Percentiles rank a stretch among this genome's conserved stretches.
These are phyloP conservation scores for Globodera rostochiensis DNA, from an alignment of 1,140 invertebrate genomes.

Conservation along the genomic window DNA sequence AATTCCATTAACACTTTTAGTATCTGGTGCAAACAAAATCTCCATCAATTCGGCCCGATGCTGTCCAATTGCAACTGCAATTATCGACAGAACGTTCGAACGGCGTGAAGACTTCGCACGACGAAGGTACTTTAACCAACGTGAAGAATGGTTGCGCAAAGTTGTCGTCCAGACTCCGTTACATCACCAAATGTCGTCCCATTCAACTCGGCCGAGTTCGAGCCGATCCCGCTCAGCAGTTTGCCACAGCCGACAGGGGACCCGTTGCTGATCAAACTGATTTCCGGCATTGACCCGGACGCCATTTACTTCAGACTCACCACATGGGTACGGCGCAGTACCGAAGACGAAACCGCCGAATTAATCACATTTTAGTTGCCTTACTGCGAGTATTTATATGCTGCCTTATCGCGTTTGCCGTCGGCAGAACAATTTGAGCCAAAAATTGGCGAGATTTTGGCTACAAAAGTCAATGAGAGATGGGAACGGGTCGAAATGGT, in stretches of 20 bases:
- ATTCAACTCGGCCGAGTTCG: conserved; percentile 21
- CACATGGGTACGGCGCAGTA: conserved; percentile 18
- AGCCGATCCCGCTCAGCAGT: conserved; percentile 8
- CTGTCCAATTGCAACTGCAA: not conserved
- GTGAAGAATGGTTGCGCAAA: not conserved
- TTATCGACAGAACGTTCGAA: not conserved
- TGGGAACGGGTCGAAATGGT: conserved; percentile 40
- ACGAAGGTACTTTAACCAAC: not conserved
- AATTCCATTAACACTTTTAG: not conserved
- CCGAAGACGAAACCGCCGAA: not conserved
- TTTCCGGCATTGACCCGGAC: conserved; percentile 36
- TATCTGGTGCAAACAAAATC: conserved; percentile 10
- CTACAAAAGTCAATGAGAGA: conserved; percentile 26
- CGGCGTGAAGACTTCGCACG: not conserved
- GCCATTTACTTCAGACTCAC: conserved; percentile 33
- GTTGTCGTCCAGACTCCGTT: not conserved
- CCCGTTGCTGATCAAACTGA: conserved; percentile 13
- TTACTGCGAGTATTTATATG: conserved; percentile 26
- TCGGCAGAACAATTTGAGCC: not conserved
- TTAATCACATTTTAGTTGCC: conserved; percentile 12
- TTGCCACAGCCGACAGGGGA: conserved; percentile 5
- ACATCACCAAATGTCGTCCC: not conserved
- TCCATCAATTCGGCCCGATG: not conserved
- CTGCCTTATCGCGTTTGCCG: conserved; percentile 20
- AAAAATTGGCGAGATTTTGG: conserved; percentile 28